Evolutionary conservation across 1,140 invertebrate species (phyloP).

Genomic region (Cotesia vestalis): DNA sequence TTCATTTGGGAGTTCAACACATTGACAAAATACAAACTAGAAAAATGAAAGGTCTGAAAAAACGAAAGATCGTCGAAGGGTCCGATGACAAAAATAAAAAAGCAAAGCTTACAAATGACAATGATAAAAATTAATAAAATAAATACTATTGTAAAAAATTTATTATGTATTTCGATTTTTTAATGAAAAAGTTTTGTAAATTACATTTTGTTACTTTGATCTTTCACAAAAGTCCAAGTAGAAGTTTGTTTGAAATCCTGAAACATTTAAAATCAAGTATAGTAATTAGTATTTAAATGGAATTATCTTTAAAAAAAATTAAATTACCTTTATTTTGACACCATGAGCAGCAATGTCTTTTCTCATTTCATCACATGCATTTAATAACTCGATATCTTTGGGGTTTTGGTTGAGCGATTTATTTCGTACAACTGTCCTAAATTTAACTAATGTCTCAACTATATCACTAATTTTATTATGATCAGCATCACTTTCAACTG

Average conservation of each 20-base stretch:
- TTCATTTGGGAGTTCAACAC: slow-evolving; percentile 93
- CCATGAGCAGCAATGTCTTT: slow-evolving; percentile 72
- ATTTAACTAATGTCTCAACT: slow-evolving; percentile 71
- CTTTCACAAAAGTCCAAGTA: slow-evolving; percentile 64
- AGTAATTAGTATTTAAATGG: slow-evolving; percentile 10
- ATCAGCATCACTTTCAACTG: slow-evolving; percentile 22
- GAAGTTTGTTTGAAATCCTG: slow-evolving; percentile 69
- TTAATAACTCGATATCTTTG: slow-evolving; percentile 72
- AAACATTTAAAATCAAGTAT: slow-evolving; percentile 34
- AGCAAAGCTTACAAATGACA: slow-evolving; percentile 34
- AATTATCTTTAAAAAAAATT: slow-evolving; percentile 1
- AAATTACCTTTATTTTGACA: slow-evolving; percentile 67
- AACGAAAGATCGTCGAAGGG: slow-evolving; percentile 66
- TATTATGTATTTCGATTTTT: slow-evolving; percentile 15
- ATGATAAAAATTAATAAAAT: too few species aligned
- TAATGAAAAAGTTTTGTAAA: slow-evolving; percentile 16
- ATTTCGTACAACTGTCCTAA: slow-evolving; percentile 69
- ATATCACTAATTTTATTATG: slow-evolving; percentile 52
- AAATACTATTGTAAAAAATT: too few species aligned
- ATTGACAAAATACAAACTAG: slow-evolving; percentile 87
- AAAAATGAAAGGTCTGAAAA: slow-evolving; percentile 93
- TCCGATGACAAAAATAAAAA: slow-evolving; percentile 49
- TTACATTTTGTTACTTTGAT: too few species aligned
- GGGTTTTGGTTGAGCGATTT: slow-evolving; percentile 62
- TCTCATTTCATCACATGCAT: slow-evolving; percentile 77